These are phyloP conservation scores for Tinea trinotella DNA, from an alignment of 2,888 invertebrate genomes.

Conservation along the genomic window DNA sequence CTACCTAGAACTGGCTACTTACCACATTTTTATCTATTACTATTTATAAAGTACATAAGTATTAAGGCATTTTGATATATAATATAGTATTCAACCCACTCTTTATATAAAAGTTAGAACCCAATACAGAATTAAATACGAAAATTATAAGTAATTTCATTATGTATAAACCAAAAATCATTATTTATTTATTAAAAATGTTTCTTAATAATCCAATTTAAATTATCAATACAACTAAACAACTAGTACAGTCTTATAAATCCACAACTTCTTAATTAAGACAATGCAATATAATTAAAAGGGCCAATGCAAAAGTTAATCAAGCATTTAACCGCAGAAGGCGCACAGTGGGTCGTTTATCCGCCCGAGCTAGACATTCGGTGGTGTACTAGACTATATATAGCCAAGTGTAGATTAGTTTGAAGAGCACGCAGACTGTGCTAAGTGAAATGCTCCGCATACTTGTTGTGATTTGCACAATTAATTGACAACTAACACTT, in stretches of 20 bases:
- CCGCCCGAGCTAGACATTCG: neutral
- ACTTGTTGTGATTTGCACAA: neutral
- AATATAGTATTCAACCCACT: too few species aligned
- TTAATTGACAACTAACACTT: neutral
- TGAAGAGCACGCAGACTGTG: neutral
- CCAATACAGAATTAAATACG: too few species aligned
- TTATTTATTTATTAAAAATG: too few species aligned
- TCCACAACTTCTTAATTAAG: too few species aligned
- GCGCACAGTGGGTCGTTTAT: neutral
- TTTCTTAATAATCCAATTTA: too few species aligned
- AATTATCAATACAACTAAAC: neutral
- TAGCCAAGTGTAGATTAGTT: neutral
- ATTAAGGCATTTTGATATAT: too few species aligned
- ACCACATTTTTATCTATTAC: too few species aligned
- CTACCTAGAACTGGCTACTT: too few species aligned
- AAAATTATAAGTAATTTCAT: too few species aligned
- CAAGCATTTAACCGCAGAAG: neutral
- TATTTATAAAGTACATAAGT: too few species aligned
- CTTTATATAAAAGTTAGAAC: too few species aligned
- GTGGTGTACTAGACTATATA: constrained; percentile 2
- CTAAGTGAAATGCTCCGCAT: constrained; percentile 4
- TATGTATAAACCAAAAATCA: too few species aligned
- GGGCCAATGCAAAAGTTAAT: neutral
- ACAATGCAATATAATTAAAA: neutral
- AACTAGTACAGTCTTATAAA: neutral